Percentiles rank a stretch among this genome's conserved stretches.
Evolutionary conservation across 2,888 invertebrate genomes (phyloP).

Genomic region (Tetragnatha montana): DNA sequence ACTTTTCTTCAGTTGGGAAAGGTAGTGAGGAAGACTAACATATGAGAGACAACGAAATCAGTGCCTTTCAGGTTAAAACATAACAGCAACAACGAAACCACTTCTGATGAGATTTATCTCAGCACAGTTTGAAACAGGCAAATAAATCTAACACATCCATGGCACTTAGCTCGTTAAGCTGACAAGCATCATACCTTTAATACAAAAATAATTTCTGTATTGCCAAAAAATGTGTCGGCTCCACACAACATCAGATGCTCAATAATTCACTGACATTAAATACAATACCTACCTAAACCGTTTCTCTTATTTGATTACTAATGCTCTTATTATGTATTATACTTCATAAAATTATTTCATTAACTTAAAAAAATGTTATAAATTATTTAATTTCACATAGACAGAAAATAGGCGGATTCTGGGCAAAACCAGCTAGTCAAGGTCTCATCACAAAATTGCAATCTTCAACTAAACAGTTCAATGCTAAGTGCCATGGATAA

Average conservation of each 20-base stretch:
- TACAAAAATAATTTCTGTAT: neutral
- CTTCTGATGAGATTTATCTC: conserved; percentile 16
- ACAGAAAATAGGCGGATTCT: too few relatives aligned
- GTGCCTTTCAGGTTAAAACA: conserved; percentile 23
- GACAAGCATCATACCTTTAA: neutral
- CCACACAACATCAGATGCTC: too few relatives aligned
- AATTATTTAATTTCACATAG: too few relatives aligned
- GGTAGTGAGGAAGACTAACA: conserved; percentile 54
- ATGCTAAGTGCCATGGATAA: neutral
- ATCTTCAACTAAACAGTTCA: neutral
- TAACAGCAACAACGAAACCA: conserved; percentile 15
- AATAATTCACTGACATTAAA: too few relatives aligned
- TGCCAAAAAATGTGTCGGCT: too few relatives aligned
- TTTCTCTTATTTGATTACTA: too few relatives aligned
- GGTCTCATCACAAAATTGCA: too few relatives aligned
- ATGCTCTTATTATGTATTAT: too few relatives aligned
- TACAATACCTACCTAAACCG: too few relatives aligned
- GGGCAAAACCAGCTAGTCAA: too few relatives aligned
- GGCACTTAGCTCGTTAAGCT: neutral
- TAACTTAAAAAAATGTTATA: too few relatives aligned
- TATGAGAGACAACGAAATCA: conserved; percentile 2
- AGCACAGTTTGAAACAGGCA: conserved; percentile 20
- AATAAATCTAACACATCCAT: conserved; percentile 7
- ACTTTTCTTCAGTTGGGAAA: conserved; percentile 17
- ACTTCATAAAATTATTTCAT: too few relatives aligned